Base-by-base conservation (phyloP, 2,797 vertebrate genomes). In the Simalia tracyae region DNA sequence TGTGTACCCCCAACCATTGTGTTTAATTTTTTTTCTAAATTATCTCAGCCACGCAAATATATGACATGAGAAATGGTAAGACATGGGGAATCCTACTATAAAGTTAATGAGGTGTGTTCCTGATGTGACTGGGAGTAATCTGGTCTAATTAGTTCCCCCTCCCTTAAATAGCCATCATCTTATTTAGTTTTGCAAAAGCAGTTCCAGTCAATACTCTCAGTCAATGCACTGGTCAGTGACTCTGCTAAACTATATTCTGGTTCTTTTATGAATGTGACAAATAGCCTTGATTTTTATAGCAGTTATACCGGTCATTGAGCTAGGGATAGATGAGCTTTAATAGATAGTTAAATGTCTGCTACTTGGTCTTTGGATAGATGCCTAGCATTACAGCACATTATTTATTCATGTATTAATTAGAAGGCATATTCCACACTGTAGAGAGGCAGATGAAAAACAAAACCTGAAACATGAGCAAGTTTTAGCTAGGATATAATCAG, bases 91-190 rank as follows among this genome's bases (percentile, higher is more conserved):
- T 96, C 92, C 95, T 96, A 97, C 97, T 96, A 97, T 89, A 92
- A 95, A 96, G 92, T 93, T 97, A 97, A 97, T 97, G 95, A 97
- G 92, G 92, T 96, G 76, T 56, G 24, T 92, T 97, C 95, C 61
- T 92, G 92, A 0, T 94, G 81, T 95, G 92, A 97, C 93, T 96
- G 95, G 93, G 93, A 93, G 95, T 95, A 93, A 95, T 94, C 46
- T 94, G 89, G 90, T 94, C 86, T 61, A 90, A 93, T 95, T 94
- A 87, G 61, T 31, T 61, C 60, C 19, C 10, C 63, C 84, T 6
- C 11, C 92, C 95, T 19, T 81, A 81, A 81, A 81, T 46, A 81
- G 92, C 93, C 93, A 92, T 0, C 0, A 42, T 59, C 90, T 11
- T 81, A 92, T 92, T 92, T 59, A 86, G 12, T 46, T 86, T 88